Evolutionary conservation across 2,797 vertebrate species (phyloP), one percentile per base, ranked within the genome.

Genomic region (Toxotes lorentzi): DNA sequence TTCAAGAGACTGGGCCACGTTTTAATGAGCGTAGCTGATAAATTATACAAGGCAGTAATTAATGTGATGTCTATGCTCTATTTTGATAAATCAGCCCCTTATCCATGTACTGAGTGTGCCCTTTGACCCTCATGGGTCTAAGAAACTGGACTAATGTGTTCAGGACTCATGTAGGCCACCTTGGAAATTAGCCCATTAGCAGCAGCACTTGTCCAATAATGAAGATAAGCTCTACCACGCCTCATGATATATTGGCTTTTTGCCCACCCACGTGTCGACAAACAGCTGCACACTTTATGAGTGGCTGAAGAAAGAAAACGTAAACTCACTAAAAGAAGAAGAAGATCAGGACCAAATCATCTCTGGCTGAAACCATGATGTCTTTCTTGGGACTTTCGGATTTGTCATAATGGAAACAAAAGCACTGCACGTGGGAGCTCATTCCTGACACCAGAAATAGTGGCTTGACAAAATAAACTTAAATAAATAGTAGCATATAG

Each of bases 1-100:
- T 88, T 90, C 80, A 82, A 54, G 23, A 48, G 69, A 63, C 38
- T 16, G 51, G 73, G 41, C 71, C 24, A 8, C 0, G 32, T 41
- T 80, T 79, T 86, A 83, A 87, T 84, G 85, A 86, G 80, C 13
- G 17, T 2, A 40, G n/a, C 65, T 82, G 77, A 92, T 88, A 73
- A 87, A 92, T 91, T 87, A 83, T 85, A 88, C 78, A 70, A 76
- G 83, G 50, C 79, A 1, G 72, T 84, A 84, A 86, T 90, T 83
- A 81, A 86, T 89, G 84, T 34, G 75, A 81, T 38, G 41, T 59
- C 34, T 47, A 4, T 64, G 84, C 78, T 86, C 72, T 85, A 16
- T 82, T 89, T 91, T 91, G 82, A 91, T 87, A 54, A 86, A 91
- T 88, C 54, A 61, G 75, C 32, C 63, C 21, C 5, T 76, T 73